These are phyloP conservation scores for Agonopterix arenella DNA, from an alignment of 2,888 invertebrate species.

Conservation along the genomic window DNA sequence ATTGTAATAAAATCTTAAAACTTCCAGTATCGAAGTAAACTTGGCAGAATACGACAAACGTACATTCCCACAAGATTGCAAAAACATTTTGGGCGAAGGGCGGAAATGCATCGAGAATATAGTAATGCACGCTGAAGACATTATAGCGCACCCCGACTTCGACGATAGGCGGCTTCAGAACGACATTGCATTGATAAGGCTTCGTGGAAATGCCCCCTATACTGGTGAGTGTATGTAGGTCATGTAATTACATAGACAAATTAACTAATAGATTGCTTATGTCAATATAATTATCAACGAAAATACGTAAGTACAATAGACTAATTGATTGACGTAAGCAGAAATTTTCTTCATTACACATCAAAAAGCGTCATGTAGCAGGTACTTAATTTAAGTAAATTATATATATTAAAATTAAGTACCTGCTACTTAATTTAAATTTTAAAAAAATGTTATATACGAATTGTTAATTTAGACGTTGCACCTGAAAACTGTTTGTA, in stretches of 20 bases:
- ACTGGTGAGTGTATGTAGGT: conserved; percentile 35
- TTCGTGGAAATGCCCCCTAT: conserved; percentile 45
- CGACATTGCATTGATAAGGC: conserved; percentile 55
- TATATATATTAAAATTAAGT: no score
- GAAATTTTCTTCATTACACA: no score
- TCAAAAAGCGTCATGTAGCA: no score
- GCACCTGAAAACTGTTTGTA: no score
- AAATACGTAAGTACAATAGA: not conserved
- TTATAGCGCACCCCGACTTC: conserved; percentile 44
- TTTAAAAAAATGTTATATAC: no score
- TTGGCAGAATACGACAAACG: conserved; percentile 62
- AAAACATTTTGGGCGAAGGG: conserved; percentile 30
- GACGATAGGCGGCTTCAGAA: conserved; percentile 45
- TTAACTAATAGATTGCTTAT: no score
- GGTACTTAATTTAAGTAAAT: no score
- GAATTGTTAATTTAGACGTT: no score
- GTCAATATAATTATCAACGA: not conserved
- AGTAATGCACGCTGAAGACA: conserved; percentile 37
- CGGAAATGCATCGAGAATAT: conserved; percentile 51
- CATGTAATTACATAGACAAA: not conserved
- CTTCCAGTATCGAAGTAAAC: conserved; percentile 47
- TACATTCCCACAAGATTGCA: conserved; percentile 59
- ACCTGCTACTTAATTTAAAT: no score
- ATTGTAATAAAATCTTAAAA: not conserved
- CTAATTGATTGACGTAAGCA: no score